Conservation (phyloP, 2,888 invertebrate species). For the Labia minor region DNA sequence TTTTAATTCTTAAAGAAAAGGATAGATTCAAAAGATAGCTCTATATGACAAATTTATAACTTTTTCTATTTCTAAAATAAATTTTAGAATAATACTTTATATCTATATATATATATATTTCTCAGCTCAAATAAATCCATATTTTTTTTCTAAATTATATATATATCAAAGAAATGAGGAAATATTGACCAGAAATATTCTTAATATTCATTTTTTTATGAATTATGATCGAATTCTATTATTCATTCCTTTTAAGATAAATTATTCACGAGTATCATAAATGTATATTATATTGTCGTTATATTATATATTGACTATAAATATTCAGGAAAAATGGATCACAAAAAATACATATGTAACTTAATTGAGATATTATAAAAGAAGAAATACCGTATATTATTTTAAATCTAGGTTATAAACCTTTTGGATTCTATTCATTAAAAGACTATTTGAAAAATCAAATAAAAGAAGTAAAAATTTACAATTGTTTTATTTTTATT, state of each 20-base stretch:
- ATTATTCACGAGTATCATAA: constrained; percentile 13
- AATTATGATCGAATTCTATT: constrained; percentile 2
- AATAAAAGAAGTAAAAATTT: not conserved
- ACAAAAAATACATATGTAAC: not conserved
- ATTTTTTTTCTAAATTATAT: too few species aligned
- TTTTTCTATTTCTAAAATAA: too few species aligned
- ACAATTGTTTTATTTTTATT: not conserved
- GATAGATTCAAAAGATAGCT: too few species aligned
- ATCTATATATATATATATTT: too few species aligned
- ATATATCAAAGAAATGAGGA: not conserved
- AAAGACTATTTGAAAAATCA: not conserved
- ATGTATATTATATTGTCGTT: constrained; percentile 7
- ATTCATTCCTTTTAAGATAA: constrained; percentile 6
- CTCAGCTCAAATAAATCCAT: too few species aligned
- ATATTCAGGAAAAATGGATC: not conserved
- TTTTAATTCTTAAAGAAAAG: too few species aligned
- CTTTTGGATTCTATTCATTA: not conserved
- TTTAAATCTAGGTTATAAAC: not conserved
- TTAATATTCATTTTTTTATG: not conserved
- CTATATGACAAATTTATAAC: too few species aligned
- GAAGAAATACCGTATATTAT: not conserved
- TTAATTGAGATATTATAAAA: constrained; percentile 3
- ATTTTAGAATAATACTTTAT: too few species aligned
- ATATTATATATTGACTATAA: not conserved
- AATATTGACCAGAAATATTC: not conserved